Evolutionary conservation across 2,888 invertebrate genomes (phyloP).

Genomic region (Gymnosoma rotundatum): DNA sequence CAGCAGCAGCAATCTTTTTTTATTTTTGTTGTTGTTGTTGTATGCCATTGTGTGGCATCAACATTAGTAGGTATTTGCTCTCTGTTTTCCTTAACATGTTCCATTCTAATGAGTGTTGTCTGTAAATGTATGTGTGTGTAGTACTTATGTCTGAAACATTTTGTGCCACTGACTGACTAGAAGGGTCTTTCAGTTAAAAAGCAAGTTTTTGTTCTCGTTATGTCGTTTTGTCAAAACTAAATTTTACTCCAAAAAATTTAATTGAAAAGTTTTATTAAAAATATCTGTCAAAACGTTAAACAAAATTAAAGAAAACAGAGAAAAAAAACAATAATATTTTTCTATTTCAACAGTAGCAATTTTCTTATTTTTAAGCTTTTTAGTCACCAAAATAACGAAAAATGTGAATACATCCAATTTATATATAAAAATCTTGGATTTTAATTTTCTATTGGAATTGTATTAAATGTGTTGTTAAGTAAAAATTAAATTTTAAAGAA

Average conservation of each 20-base stretch:
- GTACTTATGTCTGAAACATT: conserved; percentile 34
- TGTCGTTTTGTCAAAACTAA: conserved; percentile 44
- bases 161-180: conserved; percentile 54
- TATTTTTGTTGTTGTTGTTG: conserved; percentile 35
- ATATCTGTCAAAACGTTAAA: neutral
- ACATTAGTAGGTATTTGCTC: conserved; percentile 65
- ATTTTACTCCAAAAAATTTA: conserved; percentile 31
- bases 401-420: too few relatives aligned
- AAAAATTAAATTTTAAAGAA: neutral
- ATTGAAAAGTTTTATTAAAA: conserved; percentile 43
- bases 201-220: conserved; percentile 35
- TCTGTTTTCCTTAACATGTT: conserved; percentile 56
- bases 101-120: conserved; percentile 52
- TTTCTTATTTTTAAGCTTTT: too few relatives aligned
- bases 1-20: conserved; percentile 52
- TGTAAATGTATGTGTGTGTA: neutral
- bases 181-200: conserved; percentile 21
- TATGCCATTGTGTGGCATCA: conserved; percentile 59
- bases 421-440: too few relatives aligned
- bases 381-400: too few relatives aligned
- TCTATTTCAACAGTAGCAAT: too few relatives aligned
- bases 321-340: too few relatives aligned
- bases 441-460: too few relatives aligned
- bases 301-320: neutral
- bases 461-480: too few relatives aligned